Evolutionary conservation across 2,113 vertebrate species (phyloP).

Genomic region (Isurus oxyrinchus): DNA sequence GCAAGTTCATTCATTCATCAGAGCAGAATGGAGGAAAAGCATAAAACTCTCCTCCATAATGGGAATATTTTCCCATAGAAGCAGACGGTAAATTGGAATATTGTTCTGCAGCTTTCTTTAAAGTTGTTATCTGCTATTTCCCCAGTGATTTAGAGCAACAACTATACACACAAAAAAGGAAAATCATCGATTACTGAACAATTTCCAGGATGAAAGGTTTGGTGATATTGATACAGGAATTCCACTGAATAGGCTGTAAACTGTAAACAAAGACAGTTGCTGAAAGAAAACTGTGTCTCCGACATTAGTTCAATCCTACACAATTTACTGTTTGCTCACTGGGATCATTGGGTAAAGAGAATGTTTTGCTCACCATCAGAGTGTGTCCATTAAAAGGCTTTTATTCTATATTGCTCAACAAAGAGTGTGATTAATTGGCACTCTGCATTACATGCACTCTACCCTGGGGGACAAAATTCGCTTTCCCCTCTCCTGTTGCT

Average conservation of each 20-base stretch:
- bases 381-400: background rate
- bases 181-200: too few relatives aligned
- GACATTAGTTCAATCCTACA: background rate
- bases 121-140: background rate
- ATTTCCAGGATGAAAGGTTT: background rate
- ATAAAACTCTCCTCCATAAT: background rate
- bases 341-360: conserved; percentile 8
- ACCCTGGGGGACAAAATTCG: background rate
- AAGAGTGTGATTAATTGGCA: background rate
- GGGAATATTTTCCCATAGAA: background rate
- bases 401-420: background rate
- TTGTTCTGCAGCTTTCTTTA: background rate
- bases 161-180: background rate
- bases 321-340: background rate
- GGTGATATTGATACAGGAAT: background rate
- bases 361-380: background rate
- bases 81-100: background rate
- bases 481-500: background rate
- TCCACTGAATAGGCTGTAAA: background rate
- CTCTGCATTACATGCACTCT: background rate
- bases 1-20: background rate
- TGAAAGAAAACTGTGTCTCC: background rate
- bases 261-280: background rate
- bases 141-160: background rate
- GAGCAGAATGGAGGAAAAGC: background rate